These are phyloP conservation scores for Bicyclus anynana DNA, from an alignment of 1,140 invertebrate species.

Conservation along the genomic window DNA sequence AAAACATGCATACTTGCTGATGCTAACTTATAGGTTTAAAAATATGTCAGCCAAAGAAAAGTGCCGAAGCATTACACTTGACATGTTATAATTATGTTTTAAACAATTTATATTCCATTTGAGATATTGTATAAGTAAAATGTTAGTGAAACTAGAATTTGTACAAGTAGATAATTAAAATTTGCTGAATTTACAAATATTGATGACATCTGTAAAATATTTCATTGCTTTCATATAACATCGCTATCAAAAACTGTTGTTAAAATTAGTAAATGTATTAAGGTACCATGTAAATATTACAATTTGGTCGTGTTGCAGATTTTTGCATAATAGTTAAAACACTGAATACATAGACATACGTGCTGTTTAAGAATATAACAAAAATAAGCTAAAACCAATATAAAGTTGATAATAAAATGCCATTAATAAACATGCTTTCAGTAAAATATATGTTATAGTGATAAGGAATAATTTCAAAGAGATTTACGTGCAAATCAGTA, in stretches of 20 bases:
- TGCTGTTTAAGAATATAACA: constrained; percentile 21
- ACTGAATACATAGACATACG: constrained; percentile 17
- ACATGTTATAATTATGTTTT: constrained; percentile 53
- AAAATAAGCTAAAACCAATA: constrained; percentile 30
- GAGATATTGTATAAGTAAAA: constrained; percentile 8
- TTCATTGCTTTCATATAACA: too few species aligned
- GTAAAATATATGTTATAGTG: constrained; percentile 25
- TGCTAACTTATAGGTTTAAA: constrained; percentile 44
- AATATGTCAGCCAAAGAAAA: constrained; percentile 63
- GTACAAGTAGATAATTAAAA: neutral
- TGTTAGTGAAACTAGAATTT: constrained; percentile 37
- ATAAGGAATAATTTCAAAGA: constrained; percentile 23
- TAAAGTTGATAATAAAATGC: constrained; percentile 28
- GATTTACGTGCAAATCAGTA: constrained; percentile 28
- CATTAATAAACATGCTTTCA: constrained; percentile 30
- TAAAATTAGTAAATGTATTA: constrained; percentile 28
- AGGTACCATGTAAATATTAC: constrained; percentile 46
- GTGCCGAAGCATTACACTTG: constrained; percentile 65
- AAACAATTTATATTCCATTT: constrained; percentile 10
- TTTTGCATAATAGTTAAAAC: constrained; percentile 29
- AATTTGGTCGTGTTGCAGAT: constrained; percentile 71
- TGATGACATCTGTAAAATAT: neutral
- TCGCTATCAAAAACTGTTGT: neutral
- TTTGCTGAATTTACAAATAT: neutral
- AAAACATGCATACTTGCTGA: constrained; percentile 68